Base-by-base conservation (phyloP, 1,140 invertebrate genomes). In the Drosophila murphyi region DNA sequence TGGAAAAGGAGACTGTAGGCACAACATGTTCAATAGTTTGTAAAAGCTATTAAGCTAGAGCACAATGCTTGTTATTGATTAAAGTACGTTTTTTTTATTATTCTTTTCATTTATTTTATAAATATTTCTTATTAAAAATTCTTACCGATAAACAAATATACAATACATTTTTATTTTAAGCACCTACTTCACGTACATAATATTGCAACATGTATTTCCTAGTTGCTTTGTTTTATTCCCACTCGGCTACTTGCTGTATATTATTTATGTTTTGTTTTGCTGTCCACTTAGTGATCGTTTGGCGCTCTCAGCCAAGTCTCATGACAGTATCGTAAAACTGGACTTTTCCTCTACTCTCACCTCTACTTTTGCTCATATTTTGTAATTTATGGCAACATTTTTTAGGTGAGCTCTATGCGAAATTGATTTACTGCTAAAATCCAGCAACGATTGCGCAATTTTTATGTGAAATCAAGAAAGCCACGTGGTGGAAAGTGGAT, bases 211-310 rank as follows among this genome's bases (percentile, higher is more conserved):
- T 12, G 34, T 34, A 4, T 34, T 50, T 31, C 29, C 29, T 10
- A 1, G 8, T 31, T 4, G 7, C 28, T 29, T 50, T n/a, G 29
- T 31, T 8, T 57, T 57, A 43, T 57, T 43, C n/a, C 54, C 31
- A 45, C 32, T 41, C 29, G 32, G 20, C n/a, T 35, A 32, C 28
- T 12, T 57, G 20, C 10, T 39, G 32, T 47, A 6, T 12, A 45
- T 76, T 67, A 72, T 79, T 76, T 76, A 71, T 76, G 57, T 54
- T 72, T 76, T 79, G 48, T 79, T 79, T 76, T 63, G 61, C 51
- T 62, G 57, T 12, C 32, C 68, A 76, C 55, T 54, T 60, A 51
- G 57, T 51, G 64, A 64, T 70, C 65, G 55, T 43, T 56, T 60
- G 41, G 35, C 62, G 54, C 28, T 51, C 45, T 50, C 45, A 64